A percentile compares a stretch with the other conserved stretches of the same genome.
Conservation (phyloP, 2,113 vertebrate species). For the Pardalotus punctatus region DNA sequence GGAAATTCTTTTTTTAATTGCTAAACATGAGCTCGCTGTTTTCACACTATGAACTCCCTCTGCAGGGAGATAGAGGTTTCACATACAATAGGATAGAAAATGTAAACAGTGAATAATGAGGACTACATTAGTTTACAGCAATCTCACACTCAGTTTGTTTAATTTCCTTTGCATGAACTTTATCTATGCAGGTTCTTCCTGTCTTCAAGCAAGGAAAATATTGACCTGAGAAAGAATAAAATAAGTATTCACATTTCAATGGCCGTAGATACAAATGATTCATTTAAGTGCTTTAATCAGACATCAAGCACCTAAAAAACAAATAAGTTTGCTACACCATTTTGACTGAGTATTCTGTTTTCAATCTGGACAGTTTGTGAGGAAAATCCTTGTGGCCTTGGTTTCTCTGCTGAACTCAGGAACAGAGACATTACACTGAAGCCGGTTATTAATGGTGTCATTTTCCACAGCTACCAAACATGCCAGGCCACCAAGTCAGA, state of each 20-base stretch:
- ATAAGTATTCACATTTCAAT: background rate
- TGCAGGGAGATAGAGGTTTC: background rate
- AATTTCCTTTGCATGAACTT: background rate
- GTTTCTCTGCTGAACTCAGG: background rate
- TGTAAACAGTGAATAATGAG: background rate
- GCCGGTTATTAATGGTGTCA: background rate
- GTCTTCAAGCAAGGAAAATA: background rate
- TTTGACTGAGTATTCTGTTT: background rate
- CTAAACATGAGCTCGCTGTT: background rate
- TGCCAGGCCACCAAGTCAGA: background rate
- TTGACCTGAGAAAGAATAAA: background rate
- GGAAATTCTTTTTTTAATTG: background rate
- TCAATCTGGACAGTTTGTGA: background rate
- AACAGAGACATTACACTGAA: background rate
- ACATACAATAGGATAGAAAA: background rate
- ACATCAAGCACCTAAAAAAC: background rate
- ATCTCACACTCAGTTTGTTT: background rate
- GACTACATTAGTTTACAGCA: background rate
- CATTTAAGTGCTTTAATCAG: background rate
- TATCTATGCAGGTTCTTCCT: background rate
- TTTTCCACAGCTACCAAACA: background rate
- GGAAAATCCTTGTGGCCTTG: background rate
- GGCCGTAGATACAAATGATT: background rate
- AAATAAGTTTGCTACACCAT: background rate
- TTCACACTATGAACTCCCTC: background rate